These are phyloP conservation scores for Halichondria panicea DNA, from an alignment of 37 sponge, comb jelly and placozoan species.

Conservation along the genomic window DNA sequence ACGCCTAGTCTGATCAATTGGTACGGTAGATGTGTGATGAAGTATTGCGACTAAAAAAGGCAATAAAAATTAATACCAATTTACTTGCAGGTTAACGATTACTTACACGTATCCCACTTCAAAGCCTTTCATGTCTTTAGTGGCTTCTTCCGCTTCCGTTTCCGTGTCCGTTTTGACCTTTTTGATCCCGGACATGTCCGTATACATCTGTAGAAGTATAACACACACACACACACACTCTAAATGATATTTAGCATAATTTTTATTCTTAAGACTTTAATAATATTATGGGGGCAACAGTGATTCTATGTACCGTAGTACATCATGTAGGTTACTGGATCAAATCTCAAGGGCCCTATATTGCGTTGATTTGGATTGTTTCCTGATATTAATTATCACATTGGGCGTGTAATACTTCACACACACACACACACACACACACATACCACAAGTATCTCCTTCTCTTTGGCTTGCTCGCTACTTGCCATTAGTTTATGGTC, in stretches of 20 bases:
- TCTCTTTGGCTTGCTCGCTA: slow-evolving; percentile 68
- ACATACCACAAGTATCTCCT: slow-evolving; percentile 61
- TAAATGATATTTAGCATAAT: not conserved
- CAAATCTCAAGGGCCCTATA: too few species aligned
- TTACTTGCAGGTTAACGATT: too few species aligned
- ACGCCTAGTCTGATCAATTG: too few species aligned
- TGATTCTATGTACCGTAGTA: not conserved
- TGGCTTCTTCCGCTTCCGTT: slow-evolving; percentile 16
- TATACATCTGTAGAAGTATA: slow-evolving; percentile 7
- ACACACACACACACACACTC: not conserved
- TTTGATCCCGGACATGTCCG: slow-evolving; percentile 10
- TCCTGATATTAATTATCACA: too few species aligned
- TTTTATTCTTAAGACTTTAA: not conserved
- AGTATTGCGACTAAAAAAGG: too few species aligned
- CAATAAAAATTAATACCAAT: too few species aligned
- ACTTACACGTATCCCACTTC: slow-evolving; percentile 41
- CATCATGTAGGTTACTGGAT: not conserved
- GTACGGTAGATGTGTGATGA: too few species aligned
- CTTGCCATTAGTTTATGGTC: slow-evolving; percentile 52
- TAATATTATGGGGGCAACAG: not conserved
- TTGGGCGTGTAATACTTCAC: too few species aligned
- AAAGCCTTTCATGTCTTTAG: slow-evolving; percentile 22
- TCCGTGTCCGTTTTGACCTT: slow-evolving; percentile 18
- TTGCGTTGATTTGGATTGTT: too few species aligned
- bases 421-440: too few species aligned